phyloP scores from a whole-genome alignment of 2,113 vertebrate species.

The Nyctereutes procyonoides region DNA sequence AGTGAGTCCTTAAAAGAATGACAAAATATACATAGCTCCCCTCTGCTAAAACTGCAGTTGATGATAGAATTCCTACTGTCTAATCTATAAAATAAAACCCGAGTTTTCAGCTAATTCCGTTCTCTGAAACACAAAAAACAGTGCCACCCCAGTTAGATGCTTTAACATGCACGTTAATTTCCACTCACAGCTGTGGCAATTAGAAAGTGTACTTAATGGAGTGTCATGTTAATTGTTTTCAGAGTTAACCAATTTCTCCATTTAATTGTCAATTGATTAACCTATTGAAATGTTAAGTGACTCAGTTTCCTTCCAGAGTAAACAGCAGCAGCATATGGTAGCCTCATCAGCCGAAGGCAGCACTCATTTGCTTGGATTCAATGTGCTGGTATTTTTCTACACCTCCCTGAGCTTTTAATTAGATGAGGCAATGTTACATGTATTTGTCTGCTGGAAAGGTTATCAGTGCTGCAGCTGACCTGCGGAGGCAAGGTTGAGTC shows the following conservation, averaged over 20 bases:
- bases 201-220: conserved; percentile 93
- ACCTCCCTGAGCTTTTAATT: conserved; percentile 91
- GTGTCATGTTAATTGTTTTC: conserved; percentile 93
- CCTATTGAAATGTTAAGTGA: conserved; percentile 95
- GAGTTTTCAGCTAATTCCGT: conserved; percentile 79
- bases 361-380: conserved; percentile 84
- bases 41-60: conserved; percentile 57
- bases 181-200: conserved; percentile 90
- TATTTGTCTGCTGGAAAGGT: conserved; percentile 90
- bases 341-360: conserved; percentile 86
- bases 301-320: conserved; percentile 93
- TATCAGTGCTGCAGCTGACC: conserved; percentile 89
- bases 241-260: conserved; percentile 92
- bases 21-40: conserved; percentile 50
- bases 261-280: conserved; percentile 95
- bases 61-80: conserved; percentile 59
- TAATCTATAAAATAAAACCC: conserved; percentile 74
- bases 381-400: conserved; percentile 89
- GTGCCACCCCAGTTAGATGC: conserved; percentile 65
- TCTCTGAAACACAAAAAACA: conserved; percentile 75
- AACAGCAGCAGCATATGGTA: conserved; percentile 87
- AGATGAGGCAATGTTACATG: conserved; percentile 90
- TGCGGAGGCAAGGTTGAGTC: conserved; percentile 86
- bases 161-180: conserved; percentile 86
- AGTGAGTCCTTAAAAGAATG: conserved; percentile 64